Evolutionary conservation across 2,888 invertebrate genomes (phyloP).

Genomic region (Amblyjoppa fuscipennis): DNA sequence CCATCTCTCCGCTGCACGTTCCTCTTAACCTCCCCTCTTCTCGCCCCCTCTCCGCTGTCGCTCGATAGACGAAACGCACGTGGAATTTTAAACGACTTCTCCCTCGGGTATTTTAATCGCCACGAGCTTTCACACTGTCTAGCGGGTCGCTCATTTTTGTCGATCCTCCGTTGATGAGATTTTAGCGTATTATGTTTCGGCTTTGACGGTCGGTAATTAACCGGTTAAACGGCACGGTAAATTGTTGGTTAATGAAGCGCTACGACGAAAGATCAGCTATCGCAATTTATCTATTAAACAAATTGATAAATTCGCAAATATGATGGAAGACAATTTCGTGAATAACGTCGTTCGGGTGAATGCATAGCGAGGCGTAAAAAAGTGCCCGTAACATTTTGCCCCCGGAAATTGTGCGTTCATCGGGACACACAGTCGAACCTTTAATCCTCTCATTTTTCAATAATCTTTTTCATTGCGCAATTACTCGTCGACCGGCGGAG

Average conservation of each 20-base stretch:
- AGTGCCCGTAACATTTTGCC: not conserved
- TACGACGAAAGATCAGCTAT: too few species aligned
- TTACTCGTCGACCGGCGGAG: not conserved
- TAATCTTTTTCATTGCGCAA: not conserved
- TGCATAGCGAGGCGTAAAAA: not conserved
- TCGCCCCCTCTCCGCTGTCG: not conserved
- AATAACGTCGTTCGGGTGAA: not conserved
- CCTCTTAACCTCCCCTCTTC: not conserved
- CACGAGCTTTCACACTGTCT: not conserved
- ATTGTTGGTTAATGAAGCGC: too few species aligned
- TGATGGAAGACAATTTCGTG: too few species aligned
- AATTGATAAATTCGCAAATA: too few species aligned
- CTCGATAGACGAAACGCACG: conserved; percentile 16
- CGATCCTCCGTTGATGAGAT: not conserved
- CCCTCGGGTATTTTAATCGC: conserved; percentile 9
- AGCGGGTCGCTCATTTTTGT: not conserved
- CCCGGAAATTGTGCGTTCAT: not conserved
- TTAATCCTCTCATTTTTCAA: not conserved
- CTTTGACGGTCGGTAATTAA: too few species aligned
- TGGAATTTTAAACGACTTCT: conserved; percentile 12
- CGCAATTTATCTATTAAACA: too few species aligned
- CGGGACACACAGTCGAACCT: not conserved
- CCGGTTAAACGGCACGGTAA: too few species aligned
- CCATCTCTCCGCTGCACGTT: conserved; percentile 44
- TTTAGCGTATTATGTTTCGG: not conserved